Conservation (phyloP, 2,888 invertebrate genomes). For the Tetramorium bicarinatum region DNA sequence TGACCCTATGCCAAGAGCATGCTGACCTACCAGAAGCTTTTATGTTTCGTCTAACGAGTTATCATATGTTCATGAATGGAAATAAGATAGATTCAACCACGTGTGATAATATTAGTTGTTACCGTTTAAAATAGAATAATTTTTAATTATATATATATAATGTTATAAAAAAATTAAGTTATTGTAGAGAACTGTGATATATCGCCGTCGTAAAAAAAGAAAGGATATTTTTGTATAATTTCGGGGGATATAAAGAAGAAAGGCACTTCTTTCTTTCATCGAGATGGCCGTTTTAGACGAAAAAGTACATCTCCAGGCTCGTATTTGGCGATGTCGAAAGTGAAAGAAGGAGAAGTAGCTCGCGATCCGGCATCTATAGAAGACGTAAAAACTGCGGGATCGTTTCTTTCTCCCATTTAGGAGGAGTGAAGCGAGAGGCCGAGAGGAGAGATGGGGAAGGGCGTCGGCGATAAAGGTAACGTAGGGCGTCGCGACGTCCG, state of each 20-base stretch:
- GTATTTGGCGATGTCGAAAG: constrained; percentile 55
- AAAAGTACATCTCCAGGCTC: constrained; percentile 42
- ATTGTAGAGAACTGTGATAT: background rate
- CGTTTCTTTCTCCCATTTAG: constrained; percentile 66
- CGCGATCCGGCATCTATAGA: constrained; percentile 51
- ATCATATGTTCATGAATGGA: background rate
- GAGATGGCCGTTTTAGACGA: constrained; percentile 30
- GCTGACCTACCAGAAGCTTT: constrained; percentile 66
- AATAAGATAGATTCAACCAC: background rate
- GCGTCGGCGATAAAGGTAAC: constrained; percentile 83
- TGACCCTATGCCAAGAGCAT: constrained; percentile 73
- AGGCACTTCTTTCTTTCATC: constrained; percentile 27
- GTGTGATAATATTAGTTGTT: background rate
- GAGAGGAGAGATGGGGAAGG: constrained; percentile 70
- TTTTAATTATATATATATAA: background rate
- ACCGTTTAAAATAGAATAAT: background rate
- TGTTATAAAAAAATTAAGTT: background rate
- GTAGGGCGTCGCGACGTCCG: constrained; percentile 86
- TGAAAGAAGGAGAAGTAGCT: constrained; percentile 51
- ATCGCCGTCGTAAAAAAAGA: background rate
- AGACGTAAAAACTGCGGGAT: constrained; percentile 54
- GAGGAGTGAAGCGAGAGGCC: constrained; percentile 42
- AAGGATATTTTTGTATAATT: constrained; percentile 21
- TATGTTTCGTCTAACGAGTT: constrained; percentile 62
- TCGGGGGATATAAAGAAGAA: constrained; percentile 17